Percentiles rank a stretch among this genome's conserved stretches.
Conservation (phyloP, 2,888 invertebrate genomes). For the Nomada flava region DNA sequence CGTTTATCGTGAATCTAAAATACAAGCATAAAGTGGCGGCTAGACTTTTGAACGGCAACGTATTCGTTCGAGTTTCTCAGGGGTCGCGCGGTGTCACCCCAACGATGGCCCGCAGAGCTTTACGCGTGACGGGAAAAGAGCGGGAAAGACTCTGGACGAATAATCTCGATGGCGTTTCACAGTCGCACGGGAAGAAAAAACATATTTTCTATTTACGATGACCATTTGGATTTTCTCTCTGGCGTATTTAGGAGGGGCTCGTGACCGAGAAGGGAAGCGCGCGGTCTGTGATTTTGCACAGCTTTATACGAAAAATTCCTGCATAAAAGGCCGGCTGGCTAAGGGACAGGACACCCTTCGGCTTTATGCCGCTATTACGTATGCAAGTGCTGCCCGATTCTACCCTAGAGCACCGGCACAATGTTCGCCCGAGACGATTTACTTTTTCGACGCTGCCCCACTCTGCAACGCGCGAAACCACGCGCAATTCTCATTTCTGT, state of each 20-base stretch:
- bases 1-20: constrained; percentile 4
- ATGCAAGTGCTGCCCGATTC: constrained; percentile 79
- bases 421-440: constrained; percentile 33
- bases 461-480: too few relatives aligned
- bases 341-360: constrained; percentile 75
- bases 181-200: constrained; percentile 69
- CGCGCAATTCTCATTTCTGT: too few relatives aligned
- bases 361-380: constrained; percentile 81
- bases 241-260: constrained; percentile 29
- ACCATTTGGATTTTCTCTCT: constrained; percentile 79
- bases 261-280: constrained; percentile 49
- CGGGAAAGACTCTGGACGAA: constrained; percentile 66
- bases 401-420: constrained; percentile 64
- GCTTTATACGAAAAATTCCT: constrained; percentile 79
- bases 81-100: constrained; percentile 41
- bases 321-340: constrained; percentile 73
- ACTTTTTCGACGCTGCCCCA: background rate
- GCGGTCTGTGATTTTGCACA: constrained; percentile 74
- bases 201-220: constrained; percentile 82
- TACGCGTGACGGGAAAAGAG: constrained; percentile 35
- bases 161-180: constrained; percentile 75
- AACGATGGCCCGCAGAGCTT: constrained; percentile 42
- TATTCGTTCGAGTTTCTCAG: constrained; percentile 20
- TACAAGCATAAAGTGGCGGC: constrained; percentile 12
- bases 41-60: constrained; percentile 26